A percentile compares a stretch with the other conserved stretches of the same genome.
Evolutionary conservation across 2,888 invertebrate species (phyloP).

Genomic region (Clitarchus hookeri): DNA sequence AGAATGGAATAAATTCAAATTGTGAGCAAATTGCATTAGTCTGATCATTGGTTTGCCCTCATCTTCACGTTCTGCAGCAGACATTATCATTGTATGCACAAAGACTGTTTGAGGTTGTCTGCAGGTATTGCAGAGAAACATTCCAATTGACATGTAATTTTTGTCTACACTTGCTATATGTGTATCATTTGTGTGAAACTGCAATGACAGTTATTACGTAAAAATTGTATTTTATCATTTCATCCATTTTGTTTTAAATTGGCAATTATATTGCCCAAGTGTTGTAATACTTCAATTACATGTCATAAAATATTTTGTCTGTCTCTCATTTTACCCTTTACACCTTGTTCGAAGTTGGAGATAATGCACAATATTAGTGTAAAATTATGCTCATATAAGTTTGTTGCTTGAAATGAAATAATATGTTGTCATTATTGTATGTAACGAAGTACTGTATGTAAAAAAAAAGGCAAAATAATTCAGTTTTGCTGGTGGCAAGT

Average conservation of each 20-base stretch:
- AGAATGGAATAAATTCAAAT: background rate
- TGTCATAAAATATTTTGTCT: background rate
- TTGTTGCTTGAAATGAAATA: too few relatives aligned
- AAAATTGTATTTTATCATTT: background rate
- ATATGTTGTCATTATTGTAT: too few relatives aligned
- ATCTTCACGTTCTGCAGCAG: background rate
- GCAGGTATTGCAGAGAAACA: background rate
- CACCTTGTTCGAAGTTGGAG: background rate
- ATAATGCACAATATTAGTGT: too few relatives aligned
- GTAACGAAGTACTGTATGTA: too few relatives aligned
- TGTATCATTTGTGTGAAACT: background rate
- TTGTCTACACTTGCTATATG: background rate
- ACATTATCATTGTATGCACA: background rate
- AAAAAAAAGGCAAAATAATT: too few relatives aligned
- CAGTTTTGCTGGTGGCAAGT: too few relatives aligned
- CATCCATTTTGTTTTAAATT: background rate
- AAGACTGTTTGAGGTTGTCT: constrained; percentile 14
- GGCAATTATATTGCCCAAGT: constrained; percentile 14
- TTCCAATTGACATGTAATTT: constrained; percentile 14
- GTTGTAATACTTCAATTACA: constrained; percentile 14
- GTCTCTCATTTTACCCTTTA: background rate
- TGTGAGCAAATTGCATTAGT: background rate
- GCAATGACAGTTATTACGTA: background rate
- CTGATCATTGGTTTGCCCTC: background rate
- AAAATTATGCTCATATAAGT: too few relatives aligned